Evolutionary conservation across 2,113 vertebrate genomes (phyloP).

Genomic region (Apodemus speciosus): DNA sequence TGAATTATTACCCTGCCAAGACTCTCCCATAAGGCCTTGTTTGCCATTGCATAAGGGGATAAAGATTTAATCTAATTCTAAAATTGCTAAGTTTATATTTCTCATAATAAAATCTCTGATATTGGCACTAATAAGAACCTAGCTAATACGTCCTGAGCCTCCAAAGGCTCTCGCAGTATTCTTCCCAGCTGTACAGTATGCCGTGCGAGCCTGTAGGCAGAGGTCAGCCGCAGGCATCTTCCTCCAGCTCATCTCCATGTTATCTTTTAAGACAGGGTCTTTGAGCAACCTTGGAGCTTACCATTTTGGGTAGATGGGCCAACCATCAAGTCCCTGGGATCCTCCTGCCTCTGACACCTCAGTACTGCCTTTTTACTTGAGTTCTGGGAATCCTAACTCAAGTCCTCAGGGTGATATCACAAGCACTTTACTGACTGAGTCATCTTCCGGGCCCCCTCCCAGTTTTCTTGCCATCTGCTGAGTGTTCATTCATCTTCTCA

Average conservation of each 20-base stretch:
- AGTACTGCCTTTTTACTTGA: background rate
- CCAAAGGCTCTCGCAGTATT: slow-evolving; percentile 30
- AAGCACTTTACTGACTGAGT: background rate
- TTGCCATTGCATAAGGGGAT: background rate
- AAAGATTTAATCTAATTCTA: background rate
- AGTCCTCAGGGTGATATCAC: background rate
- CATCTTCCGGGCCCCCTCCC: background rate
- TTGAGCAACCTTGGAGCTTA: background rate
- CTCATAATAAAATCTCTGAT: slow-evolving; percentile 42
- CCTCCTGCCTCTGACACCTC: background rate
- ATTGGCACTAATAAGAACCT: background rate
- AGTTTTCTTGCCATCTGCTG: background rate
- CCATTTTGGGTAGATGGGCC: background rate
- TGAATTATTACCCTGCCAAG: background rate
- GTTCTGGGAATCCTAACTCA: background rate
- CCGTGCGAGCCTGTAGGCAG: background rate
- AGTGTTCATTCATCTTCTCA: background rate
- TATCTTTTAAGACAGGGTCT: background rate
- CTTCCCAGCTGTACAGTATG: background rate
- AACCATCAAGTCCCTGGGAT: too few species aligned
- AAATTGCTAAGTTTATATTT: background rate
- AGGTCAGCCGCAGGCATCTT: background rate
- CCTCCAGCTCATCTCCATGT: background rate
- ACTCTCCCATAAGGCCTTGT: background rate
- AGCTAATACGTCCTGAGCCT: slow-evolving; percentile 27